Evolutionary conservation across 2,888 invertebrate species (phyloP).

Genomic region (Halocaridina rubra): DNA sequence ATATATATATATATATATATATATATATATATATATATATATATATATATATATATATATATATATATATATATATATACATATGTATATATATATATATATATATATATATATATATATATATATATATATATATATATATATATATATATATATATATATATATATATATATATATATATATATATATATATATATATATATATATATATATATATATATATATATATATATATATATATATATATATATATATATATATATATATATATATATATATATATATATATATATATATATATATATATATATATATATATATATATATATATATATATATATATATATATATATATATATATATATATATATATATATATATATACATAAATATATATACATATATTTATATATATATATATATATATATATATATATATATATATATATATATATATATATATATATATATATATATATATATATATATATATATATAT

Average conservation of each 20-base stretch:
- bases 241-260: slow-evolving; percentile 13
- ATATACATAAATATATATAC: slow-evolving; percentile 8
- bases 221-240: background rate
- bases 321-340: background rate
- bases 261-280: background rate
- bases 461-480: background rate
- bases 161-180: background rate
- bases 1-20: background rate
- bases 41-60: background rate
- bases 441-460: background rate
- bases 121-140: too few species aligned
- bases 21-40: background rate
- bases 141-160: too few species aligned
- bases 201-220: background rate
- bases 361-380: background rate
- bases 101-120: too few species aligned
- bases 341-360: slow-evolving; percentile 3
- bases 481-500: background rate
- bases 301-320: background rate
- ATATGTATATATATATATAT: background rate
- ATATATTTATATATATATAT: background rate
- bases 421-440: background rate
- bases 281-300: background rate
- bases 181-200: background rate
- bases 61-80: background rate